phyloP scores from a whole-genome alignment of 2,888 invertebrate species.

The Drosophila picticornis region DNA sequence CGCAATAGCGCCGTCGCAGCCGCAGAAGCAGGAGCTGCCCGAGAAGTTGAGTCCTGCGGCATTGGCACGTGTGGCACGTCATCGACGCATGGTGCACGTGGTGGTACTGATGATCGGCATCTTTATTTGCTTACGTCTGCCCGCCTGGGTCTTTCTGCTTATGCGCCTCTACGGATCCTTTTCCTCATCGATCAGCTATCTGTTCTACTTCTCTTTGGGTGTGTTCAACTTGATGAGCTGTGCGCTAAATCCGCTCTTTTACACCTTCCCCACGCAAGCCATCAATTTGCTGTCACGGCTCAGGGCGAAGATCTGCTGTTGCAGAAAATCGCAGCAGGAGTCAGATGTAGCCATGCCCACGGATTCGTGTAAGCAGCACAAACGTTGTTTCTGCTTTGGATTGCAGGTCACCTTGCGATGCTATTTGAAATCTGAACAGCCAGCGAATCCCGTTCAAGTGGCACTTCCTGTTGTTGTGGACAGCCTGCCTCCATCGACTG shows the following conservation, averaged over 20 bases:
- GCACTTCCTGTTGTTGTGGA: conserved; percentile 22
- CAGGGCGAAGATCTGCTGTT: conserved; percentile 40
- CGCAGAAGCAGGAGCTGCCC: background rate
- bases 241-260: conserved; percentile 87
- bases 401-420: conserved; percentile 52
- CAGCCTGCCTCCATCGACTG: conserved; percentile 31
- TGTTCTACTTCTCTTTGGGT: conserved; percentile 86
- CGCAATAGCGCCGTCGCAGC: background rate
- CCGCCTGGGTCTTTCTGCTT: conserved; percentile 86
- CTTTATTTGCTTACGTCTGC: conserved; percentile 86
- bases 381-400: conserved; percentile 35
- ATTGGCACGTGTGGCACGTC: conserved; percentile 83
- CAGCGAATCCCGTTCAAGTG: background rate
- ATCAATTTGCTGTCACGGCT: conserved; percentile 66
- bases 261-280: conserved; percentile 87
- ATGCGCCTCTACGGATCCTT: conserved; percentile 84
- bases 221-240: conserved; percentile 86
- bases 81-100: conserved; percentile 87
- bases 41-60: conserved; percentile 48
- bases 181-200: conserved; percentile 83
- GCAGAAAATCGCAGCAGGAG: background rate
- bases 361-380: conserved; percentile 14
- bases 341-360: conserved; percentile 44
- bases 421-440: background rate
- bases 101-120: conserved; percentile 87